phyloP scores from a whole-genome alignment of 2,797 vertebrate species.

The Ispidina lecontei region DNA sequence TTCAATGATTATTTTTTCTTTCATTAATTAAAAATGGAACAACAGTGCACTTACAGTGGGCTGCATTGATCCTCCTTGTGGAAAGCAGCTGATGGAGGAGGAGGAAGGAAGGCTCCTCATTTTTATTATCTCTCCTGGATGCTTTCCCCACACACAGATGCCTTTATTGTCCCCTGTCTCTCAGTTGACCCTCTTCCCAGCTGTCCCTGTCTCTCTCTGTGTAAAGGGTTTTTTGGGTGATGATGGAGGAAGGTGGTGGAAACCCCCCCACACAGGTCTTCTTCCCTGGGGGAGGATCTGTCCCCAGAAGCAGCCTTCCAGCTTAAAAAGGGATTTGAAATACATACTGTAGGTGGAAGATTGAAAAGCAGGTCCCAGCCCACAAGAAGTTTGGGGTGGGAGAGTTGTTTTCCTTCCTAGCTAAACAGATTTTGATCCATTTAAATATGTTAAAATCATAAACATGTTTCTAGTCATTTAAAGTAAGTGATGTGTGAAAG shows the following conservation, averaged over 20 bases:
- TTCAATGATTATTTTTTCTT: slow-evolving; percentile 85
- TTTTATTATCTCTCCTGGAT: not conserved
- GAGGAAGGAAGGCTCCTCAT: not conserved
- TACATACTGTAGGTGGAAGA: slow-evolving; percentile 46
- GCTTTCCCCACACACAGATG: not conserved
- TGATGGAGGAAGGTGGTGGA: not conserved
- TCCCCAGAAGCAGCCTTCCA: not conserved
- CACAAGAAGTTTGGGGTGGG: slow-evolving; percentile 33
- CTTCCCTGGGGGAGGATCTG: rapidly evolving
- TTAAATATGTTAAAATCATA: slow-evolving; percentile 41
- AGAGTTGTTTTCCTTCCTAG: slow-evolving; percentile 47
- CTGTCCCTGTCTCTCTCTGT: not conserved
- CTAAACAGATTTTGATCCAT: slow-evolving; percentile 55
- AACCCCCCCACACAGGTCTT: not conserved
- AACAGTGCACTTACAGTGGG: slow-evolving; percentile 71
- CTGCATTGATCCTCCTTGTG: slow-evolving; percentile 67
- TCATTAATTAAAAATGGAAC: slow-evolving; percentile 85
- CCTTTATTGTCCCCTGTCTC: not conserved
- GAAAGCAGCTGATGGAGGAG: slow-evolving; percentile 31
- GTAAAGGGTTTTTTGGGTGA: not conserved
- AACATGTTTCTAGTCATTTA: slow-evolving; percentile 35
- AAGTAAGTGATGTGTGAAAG: slow-evolving; percentile 23
- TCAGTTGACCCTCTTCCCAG: not conserved
- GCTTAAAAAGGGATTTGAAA: slow-evolving; percentile 11
- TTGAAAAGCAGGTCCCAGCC: slow-evolving; percentile 35